Base-by-base conservation (phyloP, 2,888 invertebrate species). In the Hydrotaea cyrtoneurina region DNA sequence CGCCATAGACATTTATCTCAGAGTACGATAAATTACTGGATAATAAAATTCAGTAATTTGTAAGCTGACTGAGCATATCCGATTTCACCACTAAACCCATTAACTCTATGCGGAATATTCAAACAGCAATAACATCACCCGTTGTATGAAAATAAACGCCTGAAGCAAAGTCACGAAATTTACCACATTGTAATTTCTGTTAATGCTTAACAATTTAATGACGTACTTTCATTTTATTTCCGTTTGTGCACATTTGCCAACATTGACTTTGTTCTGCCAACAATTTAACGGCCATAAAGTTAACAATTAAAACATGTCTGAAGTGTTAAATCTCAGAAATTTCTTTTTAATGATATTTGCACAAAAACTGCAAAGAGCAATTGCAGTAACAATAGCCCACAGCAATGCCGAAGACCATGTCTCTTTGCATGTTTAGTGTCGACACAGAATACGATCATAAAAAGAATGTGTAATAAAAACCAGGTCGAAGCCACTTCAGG, bases 281-380 rank as follows among this genome's bases (percentile, higher is more conserved):
- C 59, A 59, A 13, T 59, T 59, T 59, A 59, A 59, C 59, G 59
- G 26, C 59, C 23, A 59, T 59, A 59, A 59, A 59, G 59, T 26
- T 26, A 59, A 59, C 59, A 59, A 59, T 59, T 59, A 59, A 57
- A 59, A 59, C 59, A 59, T 59, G 59, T 59, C 59, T 59, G 59
- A 59, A 59, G 59, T 59, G 59, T 59, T 59, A 59, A 59, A 59
- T 59, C 59, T 59, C 26, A 59, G 59, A 59, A 59, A 59, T 59
- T 59, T 23, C 59, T 10, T 59, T 59, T 59, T 59, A 59, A 59
- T 59, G 59, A n/a, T 26, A 23, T 15, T n/a, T 59, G 26, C 59
- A 59, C 57, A 57, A 57, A 57, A 57, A 57, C 21, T 57, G 57
- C 57, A 57, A 21, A 57, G 21, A 57, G 43, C 11, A 10, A 43